Conservation (phyloP, 2,797 vertebrate species). For the Propithecus deckenii region DNA sequence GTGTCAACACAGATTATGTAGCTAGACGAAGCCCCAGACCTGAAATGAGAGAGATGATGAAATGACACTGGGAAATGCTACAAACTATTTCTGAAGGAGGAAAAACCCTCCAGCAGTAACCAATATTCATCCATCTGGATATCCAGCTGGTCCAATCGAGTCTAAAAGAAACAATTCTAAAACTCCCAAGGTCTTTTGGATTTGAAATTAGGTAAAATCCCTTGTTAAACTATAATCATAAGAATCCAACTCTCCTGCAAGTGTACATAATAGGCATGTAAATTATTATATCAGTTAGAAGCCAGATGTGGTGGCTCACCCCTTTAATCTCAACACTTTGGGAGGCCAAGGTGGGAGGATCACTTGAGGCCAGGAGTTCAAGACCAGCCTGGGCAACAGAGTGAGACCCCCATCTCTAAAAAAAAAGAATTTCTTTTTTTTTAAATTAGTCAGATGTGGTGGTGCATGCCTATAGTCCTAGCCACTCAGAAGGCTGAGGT, state of each 20-base stretch:
- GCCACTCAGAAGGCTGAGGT: not conserved
- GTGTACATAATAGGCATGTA: not conserved
- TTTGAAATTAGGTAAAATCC: conserved; percentile 25
- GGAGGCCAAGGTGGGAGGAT: not conserved
- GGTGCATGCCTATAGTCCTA: not conserved
- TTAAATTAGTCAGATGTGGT: not conserved
- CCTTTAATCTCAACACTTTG: not conserved
- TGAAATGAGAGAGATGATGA: conserved; percentile 21
- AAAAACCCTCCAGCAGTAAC: conserved; percentile 25
- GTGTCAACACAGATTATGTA: not conserved
- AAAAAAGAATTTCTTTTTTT: not conserved
- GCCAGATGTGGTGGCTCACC: no score
- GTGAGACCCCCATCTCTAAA: not conserved
- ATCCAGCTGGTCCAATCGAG: conserved; percentile 23
- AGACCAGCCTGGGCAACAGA: not conserved
- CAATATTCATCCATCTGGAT: conserved; percentile 7
- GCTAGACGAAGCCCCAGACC: not conserved
- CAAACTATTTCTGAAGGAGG: not conserved
- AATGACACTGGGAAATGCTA: conserved; percentile 17
- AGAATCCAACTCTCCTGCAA: conserved; percentile 54
- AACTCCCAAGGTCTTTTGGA: conserved; percentile 2
- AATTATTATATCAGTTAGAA: not conserved
- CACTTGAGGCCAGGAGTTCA: not conserved
- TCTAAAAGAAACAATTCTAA: conserved; percentile 43
- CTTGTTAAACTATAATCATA: conserved; percentile 39